These are phyloP conservation scores for Oophaga pumilio DNA, from an alignment of 2,113 vertebrate species.

Conservation along the genomic window DNA sequence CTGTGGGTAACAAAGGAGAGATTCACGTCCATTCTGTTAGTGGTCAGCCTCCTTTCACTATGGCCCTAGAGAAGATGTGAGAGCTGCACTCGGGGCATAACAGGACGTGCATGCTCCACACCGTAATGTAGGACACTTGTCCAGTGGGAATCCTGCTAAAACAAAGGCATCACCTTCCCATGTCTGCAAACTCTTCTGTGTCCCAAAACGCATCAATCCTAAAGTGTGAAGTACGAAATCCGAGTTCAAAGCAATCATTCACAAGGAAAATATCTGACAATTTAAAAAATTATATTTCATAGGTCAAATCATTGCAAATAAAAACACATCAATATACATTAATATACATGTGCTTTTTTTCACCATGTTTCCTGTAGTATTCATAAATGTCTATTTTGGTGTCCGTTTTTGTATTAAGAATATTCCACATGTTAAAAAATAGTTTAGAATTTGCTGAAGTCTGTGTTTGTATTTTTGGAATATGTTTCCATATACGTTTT, in stretches of 20 bases:
- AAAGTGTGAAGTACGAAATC: background rate
- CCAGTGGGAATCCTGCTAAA: conserved; percentile 33
- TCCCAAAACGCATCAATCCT: conserved; percentile 7
- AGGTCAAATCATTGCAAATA: background rate
- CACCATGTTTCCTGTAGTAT: too few species aligned
- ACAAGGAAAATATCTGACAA: background rate
- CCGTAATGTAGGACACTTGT: conserved; percentile 58
- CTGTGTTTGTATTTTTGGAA: too few species aligned
- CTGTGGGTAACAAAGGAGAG: conserved; percentile 75
- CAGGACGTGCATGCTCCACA: conserved; percentile 52
- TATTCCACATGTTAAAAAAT: too few species aligned
- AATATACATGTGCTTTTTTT: background rate
- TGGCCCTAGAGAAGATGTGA: conserved; percentile 51
- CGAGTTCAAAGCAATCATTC: conserved; percentile 1
- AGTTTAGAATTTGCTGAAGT: too few species aligned
- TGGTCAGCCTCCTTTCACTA: conserved; percentile 61
- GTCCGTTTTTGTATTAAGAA: too few species aligned
- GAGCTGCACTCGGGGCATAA: background rate
- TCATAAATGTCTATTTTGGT: too few species aligned
- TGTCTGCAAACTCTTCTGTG: background rate
- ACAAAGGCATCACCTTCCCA: conserved; percentile 26
- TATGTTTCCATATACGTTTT: too few species aligned
- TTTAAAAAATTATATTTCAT: background rate
- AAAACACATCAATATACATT: background rate
- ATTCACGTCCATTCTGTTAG: conserved; percentile 73